These are phyloP conservation scores for Antigone vipio DNA, from an alignment of 2,113 vertebrate species.

Conservation along the genomic window DNA sequence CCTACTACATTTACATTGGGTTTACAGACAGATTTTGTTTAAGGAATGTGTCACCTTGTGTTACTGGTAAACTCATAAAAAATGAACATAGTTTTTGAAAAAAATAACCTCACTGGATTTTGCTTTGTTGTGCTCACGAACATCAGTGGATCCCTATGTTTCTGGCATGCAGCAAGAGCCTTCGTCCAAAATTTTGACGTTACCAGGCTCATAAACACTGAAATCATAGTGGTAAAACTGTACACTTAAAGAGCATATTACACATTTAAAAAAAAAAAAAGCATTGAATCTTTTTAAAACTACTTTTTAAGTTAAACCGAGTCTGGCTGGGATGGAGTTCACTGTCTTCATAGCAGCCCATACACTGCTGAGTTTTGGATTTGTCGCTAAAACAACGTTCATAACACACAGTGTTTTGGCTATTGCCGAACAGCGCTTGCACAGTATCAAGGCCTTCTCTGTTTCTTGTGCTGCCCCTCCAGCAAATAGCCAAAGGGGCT, in stretches of 20 bases:
- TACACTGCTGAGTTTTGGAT: neutral
- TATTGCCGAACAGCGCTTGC: fast-evolving
- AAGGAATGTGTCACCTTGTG: neutral
- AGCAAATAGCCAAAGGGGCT: neutral
- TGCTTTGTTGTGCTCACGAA: neutral
- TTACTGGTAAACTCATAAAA: neutral
- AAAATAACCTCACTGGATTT: neutral
- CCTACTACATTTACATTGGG: neutral
- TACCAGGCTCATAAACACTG: neutral
- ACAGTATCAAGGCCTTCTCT: neutral
- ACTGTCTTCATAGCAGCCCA: neutral
- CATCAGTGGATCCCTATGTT: neutral
- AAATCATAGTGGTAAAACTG: neutral
- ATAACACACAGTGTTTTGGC: fast-evolving
- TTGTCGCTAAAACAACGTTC: no score
- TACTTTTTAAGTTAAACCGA: fast-evolving
- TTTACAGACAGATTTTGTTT: neutral
- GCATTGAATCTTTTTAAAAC: neutral
- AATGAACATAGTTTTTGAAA: neutral
- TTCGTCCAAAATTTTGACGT: neutral
- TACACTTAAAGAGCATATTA: neutral
- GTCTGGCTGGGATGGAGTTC: neutral
- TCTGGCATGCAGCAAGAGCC: neutral
- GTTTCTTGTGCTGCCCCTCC: neutral
- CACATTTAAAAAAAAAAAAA: neutral